Percentiles rank a stretch among this genome's conserved stretches.
phyloP scores from a whole-genome alignment of 30 jellyfish, hydroid and myxozoan species.

The Clytia hemisphaerica region DNA sequence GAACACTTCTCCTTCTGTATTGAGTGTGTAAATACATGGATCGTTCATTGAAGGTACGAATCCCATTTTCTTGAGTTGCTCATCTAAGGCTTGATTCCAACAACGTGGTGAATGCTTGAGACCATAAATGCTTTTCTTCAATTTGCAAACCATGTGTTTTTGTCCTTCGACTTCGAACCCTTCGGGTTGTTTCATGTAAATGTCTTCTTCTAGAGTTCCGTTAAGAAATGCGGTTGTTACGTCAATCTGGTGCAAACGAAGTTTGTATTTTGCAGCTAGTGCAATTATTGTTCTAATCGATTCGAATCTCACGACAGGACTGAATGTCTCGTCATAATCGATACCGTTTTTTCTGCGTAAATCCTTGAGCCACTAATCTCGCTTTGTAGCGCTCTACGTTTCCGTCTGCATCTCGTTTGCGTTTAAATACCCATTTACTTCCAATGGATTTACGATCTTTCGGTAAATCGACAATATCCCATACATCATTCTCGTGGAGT shows the following conservation, averaged over 20 bases:
- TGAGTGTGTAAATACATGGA: conserved; percentile 12
- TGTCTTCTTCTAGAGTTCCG: conserved; percentile 39
- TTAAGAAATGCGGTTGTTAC: conserved; percentile 39
- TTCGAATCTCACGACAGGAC: conserved; percentile 39
- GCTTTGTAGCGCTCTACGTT: conserved; percentile 26
- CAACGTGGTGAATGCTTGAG: background rate
- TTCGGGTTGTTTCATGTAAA: conserved; percentile 59
- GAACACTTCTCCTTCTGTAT: conserved; percentile 6
- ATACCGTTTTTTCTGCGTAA: conserved; percentile 21
- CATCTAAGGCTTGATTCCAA: conserved; percentile 6
- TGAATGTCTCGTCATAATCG: conserved; percentile 35
- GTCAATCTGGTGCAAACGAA: conserved; percentile 38
- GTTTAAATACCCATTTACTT: conserved; percentile 33
- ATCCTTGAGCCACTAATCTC: conserved; percentile 41
- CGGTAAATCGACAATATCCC: conserved; percentile 43
- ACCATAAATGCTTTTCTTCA: conserved; percentile 1
- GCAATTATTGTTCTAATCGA: conserved; percentile 44
- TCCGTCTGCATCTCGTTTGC: conserved; percentile 27
- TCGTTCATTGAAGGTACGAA: background rate
- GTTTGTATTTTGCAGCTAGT: conserved; percentile 20
- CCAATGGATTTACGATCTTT: conserved; percentile 22
- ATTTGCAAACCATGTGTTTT: conserved; percentile 22
- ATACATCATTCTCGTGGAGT: conserved; percentile 18
- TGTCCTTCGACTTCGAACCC: conserved; percentile 35
- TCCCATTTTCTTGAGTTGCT: conserved; percentile 2